A percentile compares a stretch with the other conserved stretches of the same genome.
Evolutionary conservation across 2,888 invertebrate genomes (phyloP).

Genomic region (Anodontia alba): DNA sequence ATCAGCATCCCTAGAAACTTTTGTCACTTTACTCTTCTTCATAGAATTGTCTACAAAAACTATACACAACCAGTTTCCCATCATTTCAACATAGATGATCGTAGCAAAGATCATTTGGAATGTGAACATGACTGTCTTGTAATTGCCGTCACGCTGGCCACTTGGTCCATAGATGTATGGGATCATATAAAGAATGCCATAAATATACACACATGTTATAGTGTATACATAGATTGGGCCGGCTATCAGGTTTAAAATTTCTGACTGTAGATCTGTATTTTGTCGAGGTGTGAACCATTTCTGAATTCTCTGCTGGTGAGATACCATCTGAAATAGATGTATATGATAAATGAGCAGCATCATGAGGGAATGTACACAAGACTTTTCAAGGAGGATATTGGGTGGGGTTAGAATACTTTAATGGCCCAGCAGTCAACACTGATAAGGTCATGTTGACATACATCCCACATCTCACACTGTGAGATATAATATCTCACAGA

Average conservation of each 20-base stretch:
- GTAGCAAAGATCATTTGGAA: constrained; percentile 24
- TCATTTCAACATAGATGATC: constrained; percentile 65
- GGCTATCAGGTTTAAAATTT: constrained; percentile 49
- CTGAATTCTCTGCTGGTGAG: background rate
- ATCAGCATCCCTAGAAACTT: background rate
- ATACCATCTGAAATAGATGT: constrained; percentile 18
- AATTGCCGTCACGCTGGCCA: background rate
- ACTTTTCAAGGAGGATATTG: too few species aligned
- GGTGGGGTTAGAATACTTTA: too few species aligned
- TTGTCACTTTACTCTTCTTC: background rate
- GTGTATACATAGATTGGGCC: constrained; percentile 49
- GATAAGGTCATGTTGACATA: too few species aligned
- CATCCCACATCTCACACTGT: too few species aligned
- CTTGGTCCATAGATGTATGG: constrained; percentile 31
- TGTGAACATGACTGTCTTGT: background rate
- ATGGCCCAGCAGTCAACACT: too few species aligned
- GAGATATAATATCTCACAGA: too few species aligned
- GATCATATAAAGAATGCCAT: constrained; percentile 24
- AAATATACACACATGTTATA: constrained; percentile 37
- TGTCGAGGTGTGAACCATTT: constrained; percentile 27
- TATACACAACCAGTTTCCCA: constrained; percentile 79
- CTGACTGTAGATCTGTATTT: constrained; percentile 45
- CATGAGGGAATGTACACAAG: too few species aligned
- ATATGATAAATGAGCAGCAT: background rate
- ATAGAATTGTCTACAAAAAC: constrained; percentile 63